Conservation (phyloP, 2,888 invertebrate species). For the Tiphia femorata region DNA sequence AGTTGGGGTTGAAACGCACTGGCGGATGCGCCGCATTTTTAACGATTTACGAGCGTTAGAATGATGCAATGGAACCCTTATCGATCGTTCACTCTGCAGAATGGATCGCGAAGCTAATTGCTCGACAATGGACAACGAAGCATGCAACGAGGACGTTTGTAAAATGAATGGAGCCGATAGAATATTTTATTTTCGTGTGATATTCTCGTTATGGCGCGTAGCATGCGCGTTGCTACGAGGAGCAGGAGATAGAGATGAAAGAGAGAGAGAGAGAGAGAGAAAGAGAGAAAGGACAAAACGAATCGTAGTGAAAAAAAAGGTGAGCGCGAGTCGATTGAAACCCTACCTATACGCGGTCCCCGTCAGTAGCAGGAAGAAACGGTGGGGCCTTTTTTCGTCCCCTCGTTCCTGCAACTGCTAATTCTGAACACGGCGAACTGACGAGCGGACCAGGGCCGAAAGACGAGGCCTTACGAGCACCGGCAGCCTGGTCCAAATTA, state of each 20-base stretch:
- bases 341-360: background rate
- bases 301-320: background rate
- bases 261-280: background rate
- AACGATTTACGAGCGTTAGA: background rate
- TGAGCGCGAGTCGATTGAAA: background rate
- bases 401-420: conserved; percentile 7
- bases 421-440: conserved; percentile 14
- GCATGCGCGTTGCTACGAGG: background rate
- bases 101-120: too few species aligned
- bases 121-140: too few species aligned
- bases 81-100: too few species aligned
- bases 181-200: too few species aligned
- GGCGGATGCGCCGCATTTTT: background rate
- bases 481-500: conserved; percentile 22
- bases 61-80: too few species aligned
- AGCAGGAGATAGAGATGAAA: background rate
- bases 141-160: too few species aligned
- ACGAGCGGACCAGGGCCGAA: conserved; percentile 2
- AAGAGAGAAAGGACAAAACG: background rate
- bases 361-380: too few species aligned
- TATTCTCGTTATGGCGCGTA: too few species aligned
- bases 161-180: too few species aligned
- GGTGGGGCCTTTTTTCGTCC: too few species aligned
- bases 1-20: too few species aligned
- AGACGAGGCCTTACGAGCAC: background rate